Evolutionary conservation across 1,140 invertebrate species (phyloP), one percentile per base, ranked within the genome.

Genomic region (Drosophila mojavensis): DNA sequence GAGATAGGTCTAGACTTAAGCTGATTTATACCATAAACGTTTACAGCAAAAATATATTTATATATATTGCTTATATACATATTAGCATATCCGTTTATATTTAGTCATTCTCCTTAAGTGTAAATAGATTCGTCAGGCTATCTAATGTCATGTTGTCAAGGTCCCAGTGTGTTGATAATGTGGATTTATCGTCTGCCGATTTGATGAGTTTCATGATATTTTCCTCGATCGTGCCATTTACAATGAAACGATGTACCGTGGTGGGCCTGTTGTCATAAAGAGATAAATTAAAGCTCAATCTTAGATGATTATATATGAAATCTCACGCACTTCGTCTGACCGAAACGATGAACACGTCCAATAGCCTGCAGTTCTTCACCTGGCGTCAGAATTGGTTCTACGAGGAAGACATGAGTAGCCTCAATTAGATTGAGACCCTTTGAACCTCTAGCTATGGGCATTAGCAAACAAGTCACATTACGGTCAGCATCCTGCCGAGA

Each of bases 351-450:
- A 9, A 97, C 94, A 73, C 96, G 92, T 0, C 96, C 96, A 61
- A 97, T 95, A 4, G 96, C 96, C 93, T 97, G 96, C 4, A 95
- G 83, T 81, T 97, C 96, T 75, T 96, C 95, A 2, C 94, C 95
- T 10, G 94, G 94, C 92, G 97, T 96, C 0, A 97, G 92, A 36
- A 96, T 93, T 0, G 96, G 96, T 79, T 97, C 96, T 5, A 96
- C 94, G 4, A 97, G 92, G 26, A 97, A 93, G 0, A 97, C 95
- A 92, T 97, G 96, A 10, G 94, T 96, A 2, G 96, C 96, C 92
- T 97, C 96, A 28, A 95, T 95, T 30, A 97, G 91, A 92, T 97
- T 97, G 1, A 97, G 89, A 0, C 96, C 96, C 92, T 97, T 97
- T 0, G 95, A 93, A 11, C 96, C 96, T 55, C 94, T 94, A 64